A percentile compares a stretch with the other conserved stretches of the same genome.
phyloP scores from a whole-genome alignment of 1,140 invertebrate species.

The Drosophila burlai region DNA sequence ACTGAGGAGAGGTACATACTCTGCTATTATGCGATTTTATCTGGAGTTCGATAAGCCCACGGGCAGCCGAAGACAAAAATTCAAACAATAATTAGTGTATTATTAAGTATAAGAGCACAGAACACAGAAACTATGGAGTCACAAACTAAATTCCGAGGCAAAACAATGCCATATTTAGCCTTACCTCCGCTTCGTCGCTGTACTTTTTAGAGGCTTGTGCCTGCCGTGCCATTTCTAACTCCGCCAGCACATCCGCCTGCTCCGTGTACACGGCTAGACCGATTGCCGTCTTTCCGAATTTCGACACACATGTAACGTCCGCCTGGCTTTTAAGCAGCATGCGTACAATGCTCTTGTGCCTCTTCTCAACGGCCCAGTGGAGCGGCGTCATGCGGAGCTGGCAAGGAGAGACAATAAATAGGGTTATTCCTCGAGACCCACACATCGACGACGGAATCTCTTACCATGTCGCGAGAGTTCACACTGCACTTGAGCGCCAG shows the following conservation, averaged over 20 bases:
- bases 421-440: neutral
- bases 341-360: conserved; percentile 90
- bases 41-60: conserved; percentile 35
- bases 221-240: conserved; percentile 72
- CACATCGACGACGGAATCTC: neutral
- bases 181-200: conserved; percentile 78
- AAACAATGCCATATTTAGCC: neutral
- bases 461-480: conserved; percentile 94
- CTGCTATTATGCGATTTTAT: conserved; percentile 35
- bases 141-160: neutral
- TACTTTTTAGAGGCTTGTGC: conserved; percentile 67
- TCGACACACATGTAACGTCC: conserved; percentile 89
- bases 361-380: conserved; percentile 96
- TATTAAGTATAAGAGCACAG: neutral
- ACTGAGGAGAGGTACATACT: conserved; percentile 58
- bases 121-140: neutral
- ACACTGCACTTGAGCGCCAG: conserved; percentile 92
- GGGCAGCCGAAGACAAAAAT: conserved; percentile 3
- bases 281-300: conserved; percentile 94
- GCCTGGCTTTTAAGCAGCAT: conserved; percentile 91
- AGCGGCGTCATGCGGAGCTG: conserved; percentile 96
- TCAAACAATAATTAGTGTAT: conserved; percentile 18
- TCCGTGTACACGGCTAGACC: conserved; percentile 88
- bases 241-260: conserved; percentile 78
- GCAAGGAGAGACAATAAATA: conserved; percentile 14